Conservation (phyloP, 2,113 vertebrate genomes). For the Muscicapa adusta region DNA sequence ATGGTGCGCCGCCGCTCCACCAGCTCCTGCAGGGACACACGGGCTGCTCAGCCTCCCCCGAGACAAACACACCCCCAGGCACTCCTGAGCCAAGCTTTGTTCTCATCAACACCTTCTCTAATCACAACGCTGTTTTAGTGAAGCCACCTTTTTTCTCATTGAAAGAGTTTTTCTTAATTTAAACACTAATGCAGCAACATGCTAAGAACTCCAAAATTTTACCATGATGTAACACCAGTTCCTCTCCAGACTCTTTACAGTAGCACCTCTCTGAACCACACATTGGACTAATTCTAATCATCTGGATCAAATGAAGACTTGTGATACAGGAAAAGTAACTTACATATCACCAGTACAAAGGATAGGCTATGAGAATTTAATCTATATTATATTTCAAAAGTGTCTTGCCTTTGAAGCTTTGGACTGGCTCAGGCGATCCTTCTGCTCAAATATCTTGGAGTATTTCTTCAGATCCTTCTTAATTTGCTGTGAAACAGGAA, state of each 20-base stretch:
- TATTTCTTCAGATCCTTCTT: constrained; percentile 99
- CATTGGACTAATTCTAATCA: background rate
- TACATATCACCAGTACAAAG: background rate
- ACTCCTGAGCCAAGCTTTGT: accelerated
- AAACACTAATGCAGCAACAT: background rate
- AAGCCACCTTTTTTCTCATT: background rate
- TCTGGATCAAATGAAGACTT: background rate
- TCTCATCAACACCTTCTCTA: background rate
- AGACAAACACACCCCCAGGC: background rate
- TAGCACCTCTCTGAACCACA: background rate
- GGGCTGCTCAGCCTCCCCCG: accelerated
- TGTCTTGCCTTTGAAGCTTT: constrained; percentile 94
- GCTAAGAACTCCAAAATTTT: background rate
- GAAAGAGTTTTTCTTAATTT: background rate
- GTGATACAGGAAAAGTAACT: background rate
- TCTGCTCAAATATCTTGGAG: constrained; percentile 99
- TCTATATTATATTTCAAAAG: background rate
- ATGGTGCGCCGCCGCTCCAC: constrained; percentile 91
- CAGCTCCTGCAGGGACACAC: constrained; percentile 28
- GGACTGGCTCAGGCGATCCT: constrained; percentile 96
- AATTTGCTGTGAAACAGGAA: constrained; percentile 80
- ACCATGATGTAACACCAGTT: background rate
- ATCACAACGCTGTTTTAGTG: background rate
- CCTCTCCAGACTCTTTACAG: background rate
- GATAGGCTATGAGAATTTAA: background rate